Evolutionary conservation across 2,113 vertebrate genomes (phyloP).

Genomic region (Elanus axillaris): DNA sequence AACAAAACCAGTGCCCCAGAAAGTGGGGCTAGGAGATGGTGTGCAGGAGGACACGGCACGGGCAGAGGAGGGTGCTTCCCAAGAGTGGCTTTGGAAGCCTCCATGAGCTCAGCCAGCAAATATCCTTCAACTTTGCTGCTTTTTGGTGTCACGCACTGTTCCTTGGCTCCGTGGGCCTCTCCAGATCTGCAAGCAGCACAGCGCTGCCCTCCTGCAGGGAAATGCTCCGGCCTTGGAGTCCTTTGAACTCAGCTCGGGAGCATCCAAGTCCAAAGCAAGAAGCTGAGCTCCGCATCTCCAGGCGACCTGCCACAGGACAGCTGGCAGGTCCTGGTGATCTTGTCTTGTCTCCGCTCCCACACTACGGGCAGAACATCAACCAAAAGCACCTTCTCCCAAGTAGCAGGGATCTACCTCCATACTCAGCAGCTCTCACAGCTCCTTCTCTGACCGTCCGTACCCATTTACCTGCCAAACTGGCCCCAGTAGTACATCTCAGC

Average conservation of each 20-base stretch:
- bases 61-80: neutral
- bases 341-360: neutral
- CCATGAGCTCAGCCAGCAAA: neutral
- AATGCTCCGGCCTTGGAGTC: neutral
- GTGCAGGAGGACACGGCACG: neutral
- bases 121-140: neutral
- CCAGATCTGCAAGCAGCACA: neutral
- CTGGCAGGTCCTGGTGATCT: neutral
- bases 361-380: neutral
- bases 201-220: neutral
- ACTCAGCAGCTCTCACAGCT: neutral
- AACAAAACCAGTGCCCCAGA: neutral
- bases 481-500: neutral
- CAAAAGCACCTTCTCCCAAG: neutral
- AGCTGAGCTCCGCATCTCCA: neutral
- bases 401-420: accelerated
- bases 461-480: neutral
- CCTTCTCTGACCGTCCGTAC: neutral
- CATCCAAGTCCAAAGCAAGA: neutral
- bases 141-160: neutral
- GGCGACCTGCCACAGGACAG: neutral
- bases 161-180: neutral
- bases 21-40: neutral
- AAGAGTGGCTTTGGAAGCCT: neutral
- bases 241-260: neutral